Base-by-base conservation (phyloP, 2,797 vertebrate species). In the Micrastur ruficollis region DNA sequence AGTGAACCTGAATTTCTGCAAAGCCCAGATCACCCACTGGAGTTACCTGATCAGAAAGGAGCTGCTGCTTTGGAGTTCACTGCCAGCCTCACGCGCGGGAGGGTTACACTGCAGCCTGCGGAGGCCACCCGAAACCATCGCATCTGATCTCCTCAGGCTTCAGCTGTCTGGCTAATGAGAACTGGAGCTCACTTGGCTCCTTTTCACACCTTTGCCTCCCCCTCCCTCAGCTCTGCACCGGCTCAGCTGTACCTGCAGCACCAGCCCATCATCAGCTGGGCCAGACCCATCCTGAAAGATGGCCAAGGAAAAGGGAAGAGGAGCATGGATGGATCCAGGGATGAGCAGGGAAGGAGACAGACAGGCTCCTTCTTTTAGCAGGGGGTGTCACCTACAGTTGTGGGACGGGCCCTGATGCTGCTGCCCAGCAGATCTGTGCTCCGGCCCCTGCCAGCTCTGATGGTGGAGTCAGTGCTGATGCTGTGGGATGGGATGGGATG, bases 341-440 rank as follows among this genome's bases (percentile, higher is more conserved):
- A 15, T 40, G 36, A 34, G 16, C n/a, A 62, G 14, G 25, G 73
- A 56, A 29, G 42, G 34, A 59, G 55, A 52, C 5, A 58, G 59
- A 44, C 2, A 9, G n/a, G 12, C 7, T 56, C 26, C 25, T 84
- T 44, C 21, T 44, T 20, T 44, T 8, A 65, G 42, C 32, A 9
- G 36, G 1, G 3, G 22, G 21, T 15, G n/a, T 62, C 40, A 84
- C 29, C 36, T 1, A 0, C 9, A 46, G 29, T n/a, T 2, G 2
- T 46, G 38, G n/a, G 21, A 44, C 22, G 58, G 61, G 27, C 29
- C 32, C 59, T 1, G 1, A 4, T 12, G 12, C 23, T n/a, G 31
- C 52, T 66, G 38, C 44, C n/a, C 32, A 32, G 71, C 2, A 0
- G 59, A 79, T 34, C 52, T 0, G 1, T 25, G 44, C 58, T 65